Percentiles rank a stretch among this genome's conserved stretches.
Conservation (phyloP, 2,113 vertebrate genomes). For the Tychaedon coryphoeus region DNA sequence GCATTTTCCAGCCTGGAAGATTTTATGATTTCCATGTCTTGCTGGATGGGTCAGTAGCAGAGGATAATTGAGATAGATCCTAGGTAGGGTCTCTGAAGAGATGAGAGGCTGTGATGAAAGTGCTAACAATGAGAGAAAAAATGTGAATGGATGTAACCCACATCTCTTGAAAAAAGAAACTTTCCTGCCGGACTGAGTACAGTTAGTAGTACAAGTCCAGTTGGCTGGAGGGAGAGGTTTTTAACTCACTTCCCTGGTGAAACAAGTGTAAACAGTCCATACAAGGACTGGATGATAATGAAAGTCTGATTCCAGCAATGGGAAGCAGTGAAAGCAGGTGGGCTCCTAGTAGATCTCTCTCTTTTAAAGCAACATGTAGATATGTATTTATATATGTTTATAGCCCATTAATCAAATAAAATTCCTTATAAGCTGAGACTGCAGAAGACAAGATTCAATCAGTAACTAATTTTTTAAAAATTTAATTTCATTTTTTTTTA, state of each 20-base stretch:
- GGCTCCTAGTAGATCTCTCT: background rate
- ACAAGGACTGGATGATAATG: rapidly evolving
- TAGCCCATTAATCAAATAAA: constrained; percentile 22
- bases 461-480: background rate
- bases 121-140: background rate
- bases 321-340: background rate
- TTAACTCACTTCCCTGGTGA: background rate
- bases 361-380: background rate
- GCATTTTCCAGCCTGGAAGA: background rate
- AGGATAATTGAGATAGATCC: background rate
- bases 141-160: background rate
- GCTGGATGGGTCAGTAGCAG: background rate
- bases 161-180: background rate
- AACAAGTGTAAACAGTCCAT: rapidly evolving
- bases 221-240: background rate
- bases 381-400: background rate
- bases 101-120: background rate
- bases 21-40: background rate
- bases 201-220: background rate
- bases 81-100: background rate
- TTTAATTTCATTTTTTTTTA: background rate
- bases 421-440: constrained; percentile 38
- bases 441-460: background rate
- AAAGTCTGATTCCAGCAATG: background rate
- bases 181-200: background rate